Evolutionary conservation across 2,113 vertebrate species (phyloP).

Genomic region (Tetraodon nigroviridis): DNA sequence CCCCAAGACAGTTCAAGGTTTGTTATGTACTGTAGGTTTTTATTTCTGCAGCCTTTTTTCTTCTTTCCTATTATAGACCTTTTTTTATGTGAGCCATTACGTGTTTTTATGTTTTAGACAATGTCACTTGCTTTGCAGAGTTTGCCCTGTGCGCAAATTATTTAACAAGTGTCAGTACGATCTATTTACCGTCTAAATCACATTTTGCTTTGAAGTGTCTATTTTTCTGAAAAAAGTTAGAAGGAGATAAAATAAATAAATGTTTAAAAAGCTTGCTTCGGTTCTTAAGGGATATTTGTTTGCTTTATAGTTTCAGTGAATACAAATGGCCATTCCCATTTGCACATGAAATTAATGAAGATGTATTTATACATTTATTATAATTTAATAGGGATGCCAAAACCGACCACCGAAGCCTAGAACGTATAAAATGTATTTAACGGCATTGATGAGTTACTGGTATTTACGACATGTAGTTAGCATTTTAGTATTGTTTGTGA

Average conservation of each 20-base stretch:
- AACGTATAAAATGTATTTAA: constrained; percentile 71
- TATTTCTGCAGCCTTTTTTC: constrained; percentile 26
- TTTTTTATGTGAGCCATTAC: constrained; percentile 47
- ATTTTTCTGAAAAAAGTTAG: constrained; percentile 30
- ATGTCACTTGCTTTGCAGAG: constrained; percentile 62
- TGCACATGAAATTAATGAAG: constrained; percentile 77
- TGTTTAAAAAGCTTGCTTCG: constrained; percentile 57
- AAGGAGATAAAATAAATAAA: constrained; percentile 9
- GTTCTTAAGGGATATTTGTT: constrained; percentile 75
- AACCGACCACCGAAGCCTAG: constrained; percentile 68
- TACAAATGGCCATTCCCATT: constrained; percentile 73
- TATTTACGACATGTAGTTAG: constrained; percentile 71
- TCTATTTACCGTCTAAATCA: constrained; percentile 49
- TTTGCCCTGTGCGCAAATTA: constrained; percentile 55
- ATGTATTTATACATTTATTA: constrained; percentile 77
- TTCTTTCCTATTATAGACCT: constrained; percentile 41
- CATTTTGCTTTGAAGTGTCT: constrained; percentile 43
- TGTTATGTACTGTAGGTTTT: constrained; percentile 63
- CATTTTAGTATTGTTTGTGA: constrained; percentile 71
- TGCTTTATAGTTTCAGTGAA: constrained; percentile 62
- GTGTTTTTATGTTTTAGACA: constrained; percentile 59
- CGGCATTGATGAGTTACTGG: constrained; percentile 66
- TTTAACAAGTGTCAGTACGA: constrained; percentile 63
- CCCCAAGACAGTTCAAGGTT: constrained; percentile 50
- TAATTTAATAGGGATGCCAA: constrained; percentile 73